Percentiles rank a stretch among this genome's conserved stretches.
phyloP scores from a whole-genome alignment of 2,888 invertebrate species.

The Patella ulyssiponensis region DNA sequence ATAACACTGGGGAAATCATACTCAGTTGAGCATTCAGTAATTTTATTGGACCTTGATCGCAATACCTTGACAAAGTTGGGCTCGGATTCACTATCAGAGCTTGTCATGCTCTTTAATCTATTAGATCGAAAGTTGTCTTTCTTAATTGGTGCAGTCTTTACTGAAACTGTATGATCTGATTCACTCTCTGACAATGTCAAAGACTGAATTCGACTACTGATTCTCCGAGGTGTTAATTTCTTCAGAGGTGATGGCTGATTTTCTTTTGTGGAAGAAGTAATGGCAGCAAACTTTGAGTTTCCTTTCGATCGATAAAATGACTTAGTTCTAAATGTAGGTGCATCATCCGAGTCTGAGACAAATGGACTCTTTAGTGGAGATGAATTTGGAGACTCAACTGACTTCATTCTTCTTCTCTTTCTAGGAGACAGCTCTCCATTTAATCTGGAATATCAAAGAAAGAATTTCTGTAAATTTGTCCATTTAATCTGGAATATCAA shows the following conservation, averaged over 20 bases:
- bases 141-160: not conserved
- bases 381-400: constrained; percentile 12
- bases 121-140: not conserved
- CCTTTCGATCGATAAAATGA: constrained; percentile 56
- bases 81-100: not conserved
- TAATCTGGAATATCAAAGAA: too few species aligned
- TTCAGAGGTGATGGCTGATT: constrained; percentile 3
- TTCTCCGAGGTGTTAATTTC: not conserved
- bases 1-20: constrained; percentile 15
- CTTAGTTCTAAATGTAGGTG: constrained; percentile 44
- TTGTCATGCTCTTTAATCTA: not conserved
- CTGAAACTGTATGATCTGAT: not conserved
- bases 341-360: constrained; percentile 25
- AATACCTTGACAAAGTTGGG: not conserved
- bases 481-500: not conserved
- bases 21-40: not conserved
- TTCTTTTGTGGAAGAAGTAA: constrained; percentile 9
- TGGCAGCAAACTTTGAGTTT: constrained; percentile 29
- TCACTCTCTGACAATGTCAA: not conserved
- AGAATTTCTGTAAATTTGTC: too few species aligned
- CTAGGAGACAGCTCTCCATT: constrained; percentile 8
- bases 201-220: not conserved
- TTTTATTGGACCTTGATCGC: not conserved
- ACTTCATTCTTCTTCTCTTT: not conserved
- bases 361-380: constrained; percentile 19